These are phyloP conservation scores for Cenopis cana DNA, from an alignment of 2,888 invertebrate species.

Conservation along the genomic window DNA sequence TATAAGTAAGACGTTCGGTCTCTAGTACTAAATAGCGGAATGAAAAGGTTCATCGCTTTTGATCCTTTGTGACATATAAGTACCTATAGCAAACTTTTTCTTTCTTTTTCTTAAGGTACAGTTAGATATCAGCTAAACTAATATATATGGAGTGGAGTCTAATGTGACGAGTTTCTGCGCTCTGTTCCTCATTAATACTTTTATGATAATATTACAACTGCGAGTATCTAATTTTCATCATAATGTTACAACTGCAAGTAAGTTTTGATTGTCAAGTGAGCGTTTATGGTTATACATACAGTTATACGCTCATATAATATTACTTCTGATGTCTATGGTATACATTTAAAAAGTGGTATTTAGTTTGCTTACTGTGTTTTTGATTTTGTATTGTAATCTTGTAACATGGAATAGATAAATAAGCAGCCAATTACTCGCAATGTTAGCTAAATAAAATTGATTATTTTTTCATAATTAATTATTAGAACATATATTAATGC, in stretches of 20 bases:
- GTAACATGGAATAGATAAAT: neutral
- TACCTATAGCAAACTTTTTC: neutral
- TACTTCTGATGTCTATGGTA: neutral
- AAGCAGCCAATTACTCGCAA: neutral
- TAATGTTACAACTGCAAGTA: neutral
- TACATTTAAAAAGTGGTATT: neutral
- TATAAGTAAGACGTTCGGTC: no score
- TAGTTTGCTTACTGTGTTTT: neutral
- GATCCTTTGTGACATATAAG: neutral
- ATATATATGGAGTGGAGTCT: neutral
- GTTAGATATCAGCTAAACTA: neutral
- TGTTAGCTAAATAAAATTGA: neutral
- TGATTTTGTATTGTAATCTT: neutral
- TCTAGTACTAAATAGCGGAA: neutral
- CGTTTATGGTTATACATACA: neutral
- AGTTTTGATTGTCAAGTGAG: neutral
- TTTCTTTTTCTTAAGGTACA: neutral
- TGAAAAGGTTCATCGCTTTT: neutral
- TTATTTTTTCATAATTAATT: no score
- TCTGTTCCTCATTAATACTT: constrained; percentile 14
- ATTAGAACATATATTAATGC: no score
- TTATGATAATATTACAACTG: neutral
- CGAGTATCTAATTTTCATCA: no score
- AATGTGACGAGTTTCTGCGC: constrained; percentile 8
- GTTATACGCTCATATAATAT: neutral